Conservation (phyloP, 2,888 invertebrate genomes). For the Ophioninae sp. region DNA sequence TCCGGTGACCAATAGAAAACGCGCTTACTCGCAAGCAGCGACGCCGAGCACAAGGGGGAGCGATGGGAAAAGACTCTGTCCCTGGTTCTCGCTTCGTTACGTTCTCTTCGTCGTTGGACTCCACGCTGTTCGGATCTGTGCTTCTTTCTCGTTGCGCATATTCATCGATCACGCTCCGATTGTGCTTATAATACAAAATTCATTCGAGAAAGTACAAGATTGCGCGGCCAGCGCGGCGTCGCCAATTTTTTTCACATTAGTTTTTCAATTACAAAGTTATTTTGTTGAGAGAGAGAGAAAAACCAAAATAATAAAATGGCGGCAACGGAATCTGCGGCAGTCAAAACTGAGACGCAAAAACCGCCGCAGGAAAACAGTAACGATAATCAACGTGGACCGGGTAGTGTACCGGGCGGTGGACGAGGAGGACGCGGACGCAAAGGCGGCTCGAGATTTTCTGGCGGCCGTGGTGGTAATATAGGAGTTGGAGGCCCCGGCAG, state of each 20-base stretch:
- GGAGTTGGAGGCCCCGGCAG: slow-evolving; percentile 67
- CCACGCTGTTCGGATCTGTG: slow-evolving; percentile 62
- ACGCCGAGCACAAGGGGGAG: not conserved
- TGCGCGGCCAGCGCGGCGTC: slow-evolving; percentile 52
- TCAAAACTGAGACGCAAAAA: slow-evolving; percentile 71
- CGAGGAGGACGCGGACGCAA: slow-evolving; percentile 72
- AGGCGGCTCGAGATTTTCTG: slow-evolving; percentile 75
- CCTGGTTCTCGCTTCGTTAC: slow-evolving; percentile 27
- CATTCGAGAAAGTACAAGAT: not conserved
- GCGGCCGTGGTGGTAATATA: slow-evolving; percentile 75
- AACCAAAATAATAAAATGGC: slow-evolving; percentile 63
- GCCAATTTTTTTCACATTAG: slow-evolving; percentile 26
- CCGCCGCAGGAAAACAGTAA: slow-evolving; percentile 70
- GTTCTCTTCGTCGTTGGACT: slow-evolving; percentile 70
- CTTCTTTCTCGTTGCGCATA: not conserved
- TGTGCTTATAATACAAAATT: not conserved
- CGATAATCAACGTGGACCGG: slow-evolving; percentile 69
- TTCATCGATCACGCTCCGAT: too few relatives aligned
- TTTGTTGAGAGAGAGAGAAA: not conserved
- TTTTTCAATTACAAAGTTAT: slow-evolving; percentile 3
- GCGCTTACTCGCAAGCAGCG: not conserved
- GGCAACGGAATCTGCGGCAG: slow-evolving; percentile 71
- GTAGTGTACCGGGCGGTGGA: slow-evolving; percentile 65
- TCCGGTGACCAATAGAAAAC: slow-evolving; percentile 27
- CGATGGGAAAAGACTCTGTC: not conserved